Conservation (phyloP, 2,113 vertebrate species). For the Australoheros scitulus region DNA sequence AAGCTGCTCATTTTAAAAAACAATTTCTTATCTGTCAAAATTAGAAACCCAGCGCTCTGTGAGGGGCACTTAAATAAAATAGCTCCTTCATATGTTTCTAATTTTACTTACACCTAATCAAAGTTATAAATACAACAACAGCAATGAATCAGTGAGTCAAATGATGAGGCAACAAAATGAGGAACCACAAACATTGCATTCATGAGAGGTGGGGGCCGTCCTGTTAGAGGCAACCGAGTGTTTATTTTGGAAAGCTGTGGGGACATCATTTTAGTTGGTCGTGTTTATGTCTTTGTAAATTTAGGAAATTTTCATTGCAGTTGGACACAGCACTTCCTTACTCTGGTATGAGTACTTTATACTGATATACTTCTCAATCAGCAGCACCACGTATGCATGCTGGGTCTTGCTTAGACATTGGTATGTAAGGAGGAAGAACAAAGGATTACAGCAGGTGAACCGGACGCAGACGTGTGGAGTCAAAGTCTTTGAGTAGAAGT, state of each 20-base stretch:
- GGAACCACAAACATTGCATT: fast-evolving
- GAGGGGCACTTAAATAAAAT: fast-evolving
- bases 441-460: background rate
- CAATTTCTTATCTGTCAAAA: background rate
- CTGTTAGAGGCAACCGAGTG: fast-evolving
- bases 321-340: fast-evolving
- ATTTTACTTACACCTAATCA: background rate
- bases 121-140: background rate
- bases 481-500: background rate
- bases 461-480: fast-evolving
- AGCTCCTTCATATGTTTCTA: background rate
- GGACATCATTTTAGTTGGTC: background rate
- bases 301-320: fast-evolving
- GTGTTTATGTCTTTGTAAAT: background rate
- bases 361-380: background rate
- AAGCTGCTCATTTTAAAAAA: background rate
- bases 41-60: fast-evolving
- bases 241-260: background rate
- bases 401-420: slow-evolving; percentile 27
- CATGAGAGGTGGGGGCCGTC: background rate
- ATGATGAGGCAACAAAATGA: background rate
- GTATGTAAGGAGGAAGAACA: slow-evolving; percentile 34
- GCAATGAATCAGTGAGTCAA: background rate
- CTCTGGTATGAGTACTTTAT: background rate
- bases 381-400: slow-evolving; percentile 21